Evolutionary conservation across 2,888 invertebrate genomes (phyloP), one percentile per base, ranked within the genome.

Genomic region (Eristalis tenax): DNA sequence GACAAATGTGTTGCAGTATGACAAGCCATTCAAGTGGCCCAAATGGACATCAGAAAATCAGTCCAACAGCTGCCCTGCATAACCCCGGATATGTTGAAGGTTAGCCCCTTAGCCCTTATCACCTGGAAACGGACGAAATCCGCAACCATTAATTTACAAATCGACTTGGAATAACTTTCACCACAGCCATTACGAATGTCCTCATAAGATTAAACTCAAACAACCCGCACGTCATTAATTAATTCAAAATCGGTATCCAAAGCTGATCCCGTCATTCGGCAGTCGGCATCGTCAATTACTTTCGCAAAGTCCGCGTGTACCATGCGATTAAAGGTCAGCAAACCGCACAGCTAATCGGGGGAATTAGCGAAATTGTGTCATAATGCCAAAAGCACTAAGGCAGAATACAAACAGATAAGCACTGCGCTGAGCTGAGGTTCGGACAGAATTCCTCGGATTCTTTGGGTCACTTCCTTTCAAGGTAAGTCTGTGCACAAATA

Each of bases 141-240:
- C 28, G 11, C 63, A 57, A 65, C 77, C 76, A 85, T 85, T 73
- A 80, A 81, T 76, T 73, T 26, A 40, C 57, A 76, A 80, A 85
- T 77, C 70, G 76, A 76, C 71, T 76, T 66, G 68, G 26, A 73
- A 69, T 64, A 64, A 68, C 80, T 76, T 81, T 76, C 56, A 79
- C 80, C 74, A 80, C 75, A 70, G 71, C 63, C 70, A 71, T 71
- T 68, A 76, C 6, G 26, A 50, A 65, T 74, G 78, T 74, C 84
- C 76, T 56, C 79, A 80, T 68, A 75, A 85, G 76, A 85, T 76
- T 81, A 69, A 57, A 15, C 64, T 10, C 64, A 43, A 71, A 66
- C 63, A 38, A 76, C 66, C 69, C 71, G 32, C 73, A 74, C 23
- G 61, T 64, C 63, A 80, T 80, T 79, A 80, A 80, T 80, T 80